These are phyloP conservation scores for Papilio polyxenes DNA, from an alignment of 1,140 invertebrate species.

Conservation along the genomic window DNA sequence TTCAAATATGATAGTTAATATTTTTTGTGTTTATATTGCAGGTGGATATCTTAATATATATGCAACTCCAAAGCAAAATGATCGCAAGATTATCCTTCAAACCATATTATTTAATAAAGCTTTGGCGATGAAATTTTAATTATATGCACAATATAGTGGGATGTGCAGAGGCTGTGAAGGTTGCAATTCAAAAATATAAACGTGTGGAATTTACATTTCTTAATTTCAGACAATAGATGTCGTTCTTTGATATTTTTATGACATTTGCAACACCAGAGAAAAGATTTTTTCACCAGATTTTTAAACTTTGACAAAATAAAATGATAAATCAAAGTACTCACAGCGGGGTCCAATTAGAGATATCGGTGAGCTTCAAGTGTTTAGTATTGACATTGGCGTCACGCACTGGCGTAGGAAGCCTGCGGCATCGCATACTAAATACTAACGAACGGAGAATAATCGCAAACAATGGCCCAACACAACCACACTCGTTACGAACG, in stretches of 20 bases:
- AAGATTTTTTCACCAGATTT: no score
- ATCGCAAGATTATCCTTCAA: not conserved
- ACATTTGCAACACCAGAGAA: not conserved
- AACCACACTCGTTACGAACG: slow-evolving; percentile 10
- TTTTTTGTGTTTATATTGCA: not conserved
- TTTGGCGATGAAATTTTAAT: not conserved
- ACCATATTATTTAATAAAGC: not conserved
- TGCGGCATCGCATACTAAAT: slow-evolving; percentile 10
- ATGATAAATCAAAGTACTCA: not conserved
- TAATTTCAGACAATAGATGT: not conserved
- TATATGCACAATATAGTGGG: not conserved
- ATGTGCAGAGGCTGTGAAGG: not conserved
- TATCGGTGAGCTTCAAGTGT: not conserved
- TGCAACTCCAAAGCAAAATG: not conserved
- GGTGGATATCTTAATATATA: not conserved
- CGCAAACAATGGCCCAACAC: slow-evolving; percentile 18
- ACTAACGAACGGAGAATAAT: slow-evolving; percentile 32
- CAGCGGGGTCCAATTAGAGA: slow-evolving; percentile 21
- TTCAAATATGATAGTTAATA: not conserved
- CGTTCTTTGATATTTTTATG: not conserved
- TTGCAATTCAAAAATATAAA: not conserved
- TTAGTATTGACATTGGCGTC: not conserved
- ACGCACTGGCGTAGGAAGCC: slow-evolving; percentile 29
- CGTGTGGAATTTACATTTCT: not conserved
- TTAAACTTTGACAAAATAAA: no score